phyloP scores from a whole-genome alignment of 2,113 vertebrate genomes.

The Anthoscopus minutus region DNA sequence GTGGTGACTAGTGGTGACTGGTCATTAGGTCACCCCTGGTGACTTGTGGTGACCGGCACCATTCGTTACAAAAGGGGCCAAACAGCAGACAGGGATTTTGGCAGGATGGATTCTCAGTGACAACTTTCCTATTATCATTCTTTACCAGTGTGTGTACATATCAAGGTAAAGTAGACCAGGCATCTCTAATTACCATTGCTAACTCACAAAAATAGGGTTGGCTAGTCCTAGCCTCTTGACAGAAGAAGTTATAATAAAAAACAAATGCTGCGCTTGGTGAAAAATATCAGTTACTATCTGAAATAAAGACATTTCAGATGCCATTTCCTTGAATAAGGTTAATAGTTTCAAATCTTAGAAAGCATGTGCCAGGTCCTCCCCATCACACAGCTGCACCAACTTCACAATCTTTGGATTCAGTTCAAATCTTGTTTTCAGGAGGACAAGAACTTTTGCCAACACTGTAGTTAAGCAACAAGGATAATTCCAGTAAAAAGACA shows the following conservation, averaged over 20 bases:
- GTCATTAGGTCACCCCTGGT: background rate
- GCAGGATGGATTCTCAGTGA: background rate
- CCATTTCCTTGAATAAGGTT: background rate
- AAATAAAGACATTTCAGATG: background rate
- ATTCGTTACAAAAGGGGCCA: background rate
- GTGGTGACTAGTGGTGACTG: slow-evolving; percentile 1
- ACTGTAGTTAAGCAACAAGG: background rate
- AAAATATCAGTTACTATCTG: background rate
- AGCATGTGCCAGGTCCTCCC: background rate
- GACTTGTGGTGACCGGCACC: background rate
- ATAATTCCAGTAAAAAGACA: background rate
- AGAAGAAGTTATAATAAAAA: background rate
- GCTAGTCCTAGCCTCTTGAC: background rate
- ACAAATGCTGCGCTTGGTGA: background rate
- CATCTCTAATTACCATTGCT: background rate
- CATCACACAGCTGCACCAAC: background rate
- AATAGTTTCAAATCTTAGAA: background rate
- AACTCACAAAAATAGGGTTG: background rate
- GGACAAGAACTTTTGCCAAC: background rate
- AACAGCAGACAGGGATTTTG: background rate
- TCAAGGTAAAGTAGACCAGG: background rate
- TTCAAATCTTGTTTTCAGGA: background rate
- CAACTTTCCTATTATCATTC: background rate
- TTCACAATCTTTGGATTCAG: background rate
- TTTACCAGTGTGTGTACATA: background rate